phyloP scores from a whole-genome alignment of 2,797 vertebrate genomes.

The Argya squamiceps region DNA sequence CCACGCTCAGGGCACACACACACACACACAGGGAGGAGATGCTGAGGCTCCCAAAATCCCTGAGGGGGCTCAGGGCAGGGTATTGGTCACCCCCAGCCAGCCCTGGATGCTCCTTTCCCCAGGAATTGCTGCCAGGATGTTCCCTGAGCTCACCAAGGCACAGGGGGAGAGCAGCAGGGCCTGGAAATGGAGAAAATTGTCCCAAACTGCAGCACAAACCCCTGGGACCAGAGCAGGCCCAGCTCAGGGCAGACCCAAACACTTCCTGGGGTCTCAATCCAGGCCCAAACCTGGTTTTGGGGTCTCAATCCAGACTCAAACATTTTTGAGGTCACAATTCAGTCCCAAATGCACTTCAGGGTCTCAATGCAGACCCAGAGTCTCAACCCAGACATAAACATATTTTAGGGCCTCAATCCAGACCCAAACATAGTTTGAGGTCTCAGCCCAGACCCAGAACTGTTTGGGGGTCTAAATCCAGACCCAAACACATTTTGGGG shows the following conservation, averaged over 20 bases:
- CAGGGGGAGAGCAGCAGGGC: not conserved
- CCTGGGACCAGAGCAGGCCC: rapidly evolving
- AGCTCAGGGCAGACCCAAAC: not conserved
- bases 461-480: rapidly evolving
- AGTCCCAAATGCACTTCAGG: rapidly evolving
- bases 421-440: rapidly evolving
- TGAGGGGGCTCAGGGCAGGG: not conserved
- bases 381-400: not conserved
- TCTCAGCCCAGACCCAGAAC: not conserved
- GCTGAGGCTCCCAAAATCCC: not conserved
- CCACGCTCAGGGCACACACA: rapidly evolving
- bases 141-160: not conserved
- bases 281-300: too few relatives aligned
- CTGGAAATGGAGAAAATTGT: rapidly evolving
- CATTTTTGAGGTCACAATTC: rapidly evolving
- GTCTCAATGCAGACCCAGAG: not conserved
- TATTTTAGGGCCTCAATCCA: rapidly evolving
- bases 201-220: not conserved
- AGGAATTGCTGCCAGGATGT: not conserved
- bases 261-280: rapidly evolving
- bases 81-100: not conserved
- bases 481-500: rapidly evolving
- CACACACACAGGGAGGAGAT: not conserved
- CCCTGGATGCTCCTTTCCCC: not conserved
- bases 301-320: not conserved